Evolutionary conservation across 2,888 invertebrate species (phyloP).

Genomic region (Hypselothyrea guttata): DNA sequence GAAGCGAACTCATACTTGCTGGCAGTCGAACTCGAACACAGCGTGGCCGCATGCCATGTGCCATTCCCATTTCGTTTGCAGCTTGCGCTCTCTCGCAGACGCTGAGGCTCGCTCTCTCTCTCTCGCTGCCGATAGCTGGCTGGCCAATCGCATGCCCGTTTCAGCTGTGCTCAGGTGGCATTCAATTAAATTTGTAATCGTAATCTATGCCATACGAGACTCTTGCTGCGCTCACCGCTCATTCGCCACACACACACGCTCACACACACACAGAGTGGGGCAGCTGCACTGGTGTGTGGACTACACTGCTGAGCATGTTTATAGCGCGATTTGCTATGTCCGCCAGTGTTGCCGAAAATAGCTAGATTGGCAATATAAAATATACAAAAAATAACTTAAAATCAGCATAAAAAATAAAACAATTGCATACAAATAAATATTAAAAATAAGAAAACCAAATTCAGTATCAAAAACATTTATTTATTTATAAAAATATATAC

Average conservation of each 20-base stretch:
- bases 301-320: slow-evolving; percentile 45
- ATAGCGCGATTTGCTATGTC: slow-evolving; percentile 22
- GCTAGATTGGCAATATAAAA: no score
- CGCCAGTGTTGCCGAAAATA: no score
- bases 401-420: no score
- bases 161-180: slow-evolving; percentile 67
- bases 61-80: slow-evolving; percentile 42
- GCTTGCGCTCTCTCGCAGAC: slow-evolving; percentile 7
- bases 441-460: no score
- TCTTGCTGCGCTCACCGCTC: slow-evolving; percentile 50
- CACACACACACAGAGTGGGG: background rate
- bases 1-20: no score
- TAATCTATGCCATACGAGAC: slow-evolving; percentile 64
- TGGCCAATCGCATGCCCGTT: slow-evolving; percentile 74
- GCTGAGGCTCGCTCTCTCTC: slow-evolving; percentile 16
- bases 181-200: slow-evolving; percentile 72
- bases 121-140: slow-evolving; percentile 26
- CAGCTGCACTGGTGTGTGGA: background rate
- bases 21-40: no score
- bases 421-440: no score
- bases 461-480: no score
- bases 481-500: no score
- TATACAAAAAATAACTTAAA: no score
- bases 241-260: slow-evolving; percentile 43
- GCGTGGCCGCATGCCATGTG: no score